Evolutionary conservation across 2,113 vertebrate genomes (phyloP).

Genomic region (Bungarus multicinctus): DNA sequence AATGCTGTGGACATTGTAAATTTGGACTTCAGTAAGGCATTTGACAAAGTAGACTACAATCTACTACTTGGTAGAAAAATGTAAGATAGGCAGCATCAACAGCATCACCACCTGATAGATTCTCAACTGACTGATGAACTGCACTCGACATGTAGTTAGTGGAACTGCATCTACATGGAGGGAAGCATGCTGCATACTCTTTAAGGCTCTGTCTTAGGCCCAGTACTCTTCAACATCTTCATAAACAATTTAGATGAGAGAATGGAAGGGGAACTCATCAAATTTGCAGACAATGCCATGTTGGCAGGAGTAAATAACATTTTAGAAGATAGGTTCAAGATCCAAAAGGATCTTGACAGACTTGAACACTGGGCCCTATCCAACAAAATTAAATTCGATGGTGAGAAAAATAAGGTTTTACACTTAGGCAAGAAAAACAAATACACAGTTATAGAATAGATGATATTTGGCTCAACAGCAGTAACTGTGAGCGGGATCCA

Average conservation of each 20-base stretch:
- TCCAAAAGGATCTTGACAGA: too few species aligned
- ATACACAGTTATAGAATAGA: neutral
- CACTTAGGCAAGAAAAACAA: neutral
- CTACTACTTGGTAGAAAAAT: neutral
- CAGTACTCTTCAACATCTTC: neutral
- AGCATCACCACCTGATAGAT: neutral
- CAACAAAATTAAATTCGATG: too few species aligned
- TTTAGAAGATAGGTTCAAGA: neutral
- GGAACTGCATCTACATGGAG: neutral
- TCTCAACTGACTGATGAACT: neutral
- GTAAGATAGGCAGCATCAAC: neutral
- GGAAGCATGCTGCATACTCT: neutral
- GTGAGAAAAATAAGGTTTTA: neutral
- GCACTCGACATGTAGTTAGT: neutral
- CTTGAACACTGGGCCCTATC: too few species aligned
- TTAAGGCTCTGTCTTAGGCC: neutral
- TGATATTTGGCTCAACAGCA: neutral
- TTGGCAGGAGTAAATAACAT: neutral
- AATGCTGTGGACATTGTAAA: neutral
- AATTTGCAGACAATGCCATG: neutral
- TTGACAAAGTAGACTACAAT: neutral
- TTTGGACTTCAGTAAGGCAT: neutral
- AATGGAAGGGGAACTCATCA: neutral
- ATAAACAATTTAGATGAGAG: neutral
- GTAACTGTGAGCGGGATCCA: neutral